Conservation (phyloP, 2,113 vertebrate species). For the Melanerpes formicivorus region DNA sequence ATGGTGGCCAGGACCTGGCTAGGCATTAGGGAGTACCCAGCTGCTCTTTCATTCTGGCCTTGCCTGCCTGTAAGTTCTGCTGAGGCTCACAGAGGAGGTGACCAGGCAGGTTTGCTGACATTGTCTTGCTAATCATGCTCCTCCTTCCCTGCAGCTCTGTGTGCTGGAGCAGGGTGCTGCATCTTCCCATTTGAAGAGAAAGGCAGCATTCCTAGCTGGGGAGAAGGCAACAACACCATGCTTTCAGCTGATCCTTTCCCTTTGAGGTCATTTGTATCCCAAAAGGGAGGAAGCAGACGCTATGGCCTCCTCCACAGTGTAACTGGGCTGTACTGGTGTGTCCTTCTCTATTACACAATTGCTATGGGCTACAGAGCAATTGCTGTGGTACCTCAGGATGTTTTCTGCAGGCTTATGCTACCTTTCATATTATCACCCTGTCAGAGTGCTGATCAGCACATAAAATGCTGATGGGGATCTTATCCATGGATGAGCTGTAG, state of each 20-base stretch:
- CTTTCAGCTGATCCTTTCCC: neutral
- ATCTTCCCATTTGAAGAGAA: neutral
- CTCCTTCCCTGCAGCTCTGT: neutral
- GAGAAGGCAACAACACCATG: neutral
- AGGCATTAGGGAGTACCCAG: neutral
- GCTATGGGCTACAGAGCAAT: neutral
- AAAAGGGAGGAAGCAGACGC: neutral
- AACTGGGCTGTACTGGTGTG: no score
- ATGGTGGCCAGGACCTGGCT: neutral
- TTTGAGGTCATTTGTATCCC: neutral
- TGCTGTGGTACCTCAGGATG: neutral
- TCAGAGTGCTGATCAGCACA: neutral
- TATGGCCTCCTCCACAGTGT: neutral
- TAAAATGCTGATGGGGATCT: neutral
- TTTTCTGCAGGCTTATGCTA: neutral
- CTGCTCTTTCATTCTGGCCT: neutral
- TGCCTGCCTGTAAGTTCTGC: neutral
- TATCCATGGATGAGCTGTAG: neutral
- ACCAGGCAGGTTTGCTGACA: neutral
- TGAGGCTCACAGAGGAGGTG: rapidly evolving
- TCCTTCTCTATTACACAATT: neutral
- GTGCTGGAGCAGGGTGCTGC: neutral
- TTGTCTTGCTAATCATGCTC: neutral
- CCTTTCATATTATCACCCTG: neutral
- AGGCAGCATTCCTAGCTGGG: neutral